phyloP scores from a whole-genome alignment of 2,113 vertebrate genomes.

The Steatornis caripensis region DNA sequence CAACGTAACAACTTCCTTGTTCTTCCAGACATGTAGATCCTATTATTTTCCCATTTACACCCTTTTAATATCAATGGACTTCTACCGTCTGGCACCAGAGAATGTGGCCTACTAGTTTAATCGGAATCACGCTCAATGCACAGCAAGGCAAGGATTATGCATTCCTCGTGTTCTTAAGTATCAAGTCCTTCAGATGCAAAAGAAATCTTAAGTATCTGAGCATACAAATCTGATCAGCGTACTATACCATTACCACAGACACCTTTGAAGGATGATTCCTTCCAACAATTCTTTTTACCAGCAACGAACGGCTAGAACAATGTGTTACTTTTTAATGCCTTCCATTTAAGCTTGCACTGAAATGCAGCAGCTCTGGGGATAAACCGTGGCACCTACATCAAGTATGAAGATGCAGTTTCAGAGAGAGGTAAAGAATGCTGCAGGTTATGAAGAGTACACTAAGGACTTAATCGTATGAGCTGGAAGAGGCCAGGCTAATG shows the following conservation, averaged over 20 bases:
- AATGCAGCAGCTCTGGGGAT: not conserved
- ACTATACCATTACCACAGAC: not conserved
- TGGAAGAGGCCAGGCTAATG: not conserved
- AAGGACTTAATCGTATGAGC: not conserved
- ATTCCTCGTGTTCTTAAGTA: not conserved
- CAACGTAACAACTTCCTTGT: rapidly evolving
- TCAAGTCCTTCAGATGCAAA: not conserved
- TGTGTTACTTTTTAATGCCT: not conserved
- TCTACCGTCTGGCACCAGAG: not conserved
- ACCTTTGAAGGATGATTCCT: not conserved
- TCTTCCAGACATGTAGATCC: not conserved
- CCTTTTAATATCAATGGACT: not conserved
- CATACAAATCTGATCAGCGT: not conserved
- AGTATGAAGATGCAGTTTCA: not conserved
- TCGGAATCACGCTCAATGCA: rapidly evolving
- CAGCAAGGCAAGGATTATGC: not conserved
- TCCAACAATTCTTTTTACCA: not conserved
- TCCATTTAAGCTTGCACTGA: not conserved
- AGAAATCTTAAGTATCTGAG: not conserved
- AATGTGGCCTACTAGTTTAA: not conserved
- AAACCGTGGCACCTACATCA: not conserved
- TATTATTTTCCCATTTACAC: not conserved
- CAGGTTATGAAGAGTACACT: not conserved
- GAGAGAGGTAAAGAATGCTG: not conserved
- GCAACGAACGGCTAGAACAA: not conserved